A percentile compares a stretch with the other conserved stretches of the same genome.
These are phyloP conservation scores for Leptinotarsa tumamoca DNA, from an alignment of 2,888 invertebrate genomes.

Conservation along the genomic window DNA sequence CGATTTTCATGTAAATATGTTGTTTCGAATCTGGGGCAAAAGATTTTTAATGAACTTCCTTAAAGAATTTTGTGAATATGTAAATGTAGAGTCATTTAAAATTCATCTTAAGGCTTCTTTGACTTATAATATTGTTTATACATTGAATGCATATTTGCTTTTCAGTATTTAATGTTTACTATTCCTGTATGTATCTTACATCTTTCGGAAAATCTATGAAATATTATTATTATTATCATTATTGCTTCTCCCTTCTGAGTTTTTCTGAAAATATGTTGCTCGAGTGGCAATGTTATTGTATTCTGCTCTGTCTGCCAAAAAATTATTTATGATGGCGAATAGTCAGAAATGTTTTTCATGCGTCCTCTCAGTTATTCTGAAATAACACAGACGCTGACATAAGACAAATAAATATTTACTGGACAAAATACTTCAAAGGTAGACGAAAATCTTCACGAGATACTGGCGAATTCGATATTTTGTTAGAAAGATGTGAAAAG, in stretches of 20 bases:
- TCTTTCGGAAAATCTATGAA: too few relatives aligned
- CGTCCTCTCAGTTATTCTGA: slow-evolving; percentile 6
- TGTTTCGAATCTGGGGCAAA: too few relatives aligned
- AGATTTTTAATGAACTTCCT: too few relatives aligned
- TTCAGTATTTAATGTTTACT: too few relatives aligned
- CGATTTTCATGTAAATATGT: too few relatives aligned
- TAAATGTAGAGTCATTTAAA: too few relatives aligned
- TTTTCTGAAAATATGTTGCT: background rate
- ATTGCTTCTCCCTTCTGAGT: background rate
- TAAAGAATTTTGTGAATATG: too few relatives aligned
- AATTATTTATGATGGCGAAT: background rate
- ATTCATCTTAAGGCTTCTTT: too few relatives aligned
- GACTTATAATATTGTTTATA: too few relatives aligned
- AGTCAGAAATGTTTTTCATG: slow-evolving; percentile 1
- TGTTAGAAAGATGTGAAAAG: background rate
- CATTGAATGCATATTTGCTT: too few relatives aligned
- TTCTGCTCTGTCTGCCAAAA: background rate
- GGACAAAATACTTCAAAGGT: slow-evolving; percentile 13
- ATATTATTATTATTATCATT: too few relatives aligned
- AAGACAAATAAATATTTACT: slow-evolving; percentile 6
- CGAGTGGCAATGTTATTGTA: background rate
- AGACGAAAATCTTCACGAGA: background rate
- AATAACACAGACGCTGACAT: slow-evolving; percentile 5
- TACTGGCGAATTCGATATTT: background rate
- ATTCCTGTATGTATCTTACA: too few relatives aligned